These are phyloP conservation scores for Calliphora vicina DNA, from an alignment of 1,140 invertebrate species.

Conservation along the genomic window DNA sequence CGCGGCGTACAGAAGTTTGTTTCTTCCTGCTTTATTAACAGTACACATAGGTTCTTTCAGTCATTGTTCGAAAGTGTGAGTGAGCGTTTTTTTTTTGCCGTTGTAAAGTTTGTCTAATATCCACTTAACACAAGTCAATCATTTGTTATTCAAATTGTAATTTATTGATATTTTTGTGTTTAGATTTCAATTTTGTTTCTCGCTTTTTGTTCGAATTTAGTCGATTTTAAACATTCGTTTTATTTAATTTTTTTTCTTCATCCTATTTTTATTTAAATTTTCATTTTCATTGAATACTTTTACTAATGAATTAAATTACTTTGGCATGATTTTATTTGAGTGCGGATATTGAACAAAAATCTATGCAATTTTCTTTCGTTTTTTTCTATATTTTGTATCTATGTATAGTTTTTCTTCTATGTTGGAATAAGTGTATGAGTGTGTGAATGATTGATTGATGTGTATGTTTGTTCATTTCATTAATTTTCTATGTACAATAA, in stretches of 20 bases:
- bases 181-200: slow-evolving; percentile 31
- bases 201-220: not conserved
- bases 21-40: not conserved
- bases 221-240: slow-evolving; percentile 1
- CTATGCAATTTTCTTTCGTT: slow-evolving; percentile 36
- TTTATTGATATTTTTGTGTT: slow-evolving; percentile 34
- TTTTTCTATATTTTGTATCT: not conserved
- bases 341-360: slow-evolving; percentile 39
- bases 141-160: slow-evolving; percentile 36
- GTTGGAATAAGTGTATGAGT: not conserved
- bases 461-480: not conserved
- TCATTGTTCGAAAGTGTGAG: too few relatives aligned
- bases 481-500: not conserved
- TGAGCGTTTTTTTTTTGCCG: not conserved
- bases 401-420: not conserved
- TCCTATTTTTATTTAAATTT: not conserved
- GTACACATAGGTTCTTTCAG: too few relatives aligned
- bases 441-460: slow-evolving; percentile 10
- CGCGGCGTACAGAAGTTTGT: not conserved
- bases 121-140: slow-evolving; percentile 38
- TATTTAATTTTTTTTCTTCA: not conserved
- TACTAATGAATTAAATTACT: not conserved
- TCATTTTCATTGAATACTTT: slow-evolving; percentile 12
- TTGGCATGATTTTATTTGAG: slow-evolving; percentile 15
- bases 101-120: not conserved